Conservation (phyloP, 2,797 vertebrate species). For the Clarias laeviceps region DNA sequence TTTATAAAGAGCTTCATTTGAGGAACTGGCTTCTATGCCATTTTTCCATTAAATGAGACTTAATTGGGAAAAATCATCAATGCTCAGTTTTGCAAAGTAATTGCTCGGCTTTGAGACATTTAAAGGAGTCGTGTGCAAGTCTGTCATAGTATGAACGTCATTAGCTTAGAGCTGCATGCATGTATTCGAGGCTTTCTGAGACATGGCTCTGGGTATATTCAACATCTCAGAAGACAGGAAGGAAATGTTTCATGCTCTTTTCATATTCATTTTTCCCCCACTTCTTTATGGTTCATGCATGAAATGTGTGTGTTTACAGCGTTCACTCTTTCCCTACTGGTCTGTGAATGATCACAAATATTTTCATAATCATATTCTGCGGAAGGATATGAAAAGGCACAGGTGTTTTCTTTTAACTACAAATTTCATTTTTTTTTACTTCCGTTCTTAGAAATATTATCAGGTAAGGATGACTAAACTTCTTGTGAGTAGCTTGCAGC, state of each 20-base stretch:
- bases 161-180: constrained; percentile 33
- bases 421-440: background rate
- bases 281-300: background rate
- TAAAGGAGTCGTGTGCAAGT: constrained; percentile 32
- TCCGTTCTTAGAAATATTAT: background rate
- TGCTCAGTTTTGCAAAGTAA: constrained; percentile 48
- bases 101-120: constrained; percentile 47
- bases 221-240: constrained; percentile 27
- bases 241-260: constrained; percentile 34
- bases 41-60: constrained; percentile 54
- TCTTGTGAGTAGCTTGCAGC: background rate
- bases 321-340: constrained; percentile 3
- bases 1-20: constrained; percentile 59
- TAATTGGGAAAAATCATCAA: constrained; percentile 59
- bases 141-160: constrained; percentile 16
- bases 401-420: constrained; percentile 27
- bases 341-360: constrained; percentile 19
- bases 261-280: constrained; percentile 1
- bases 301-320: background rate
- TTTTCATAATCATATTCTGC: constrained; percentile 10
- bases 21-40: constrained; percentile 43
- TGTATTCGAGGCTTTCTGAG: constrained; percentile 31
- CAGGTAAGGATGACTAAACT: background rate
- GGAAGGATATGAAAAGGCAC: constrained; percentile 33
- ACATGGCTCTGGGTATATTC: constrained; percentile 12